Percentiles rank a stretch among this genome's conserved stretches.
Conservation (phyloP, 2,888 invertebrate species). For the Helleia helle region DNA sequence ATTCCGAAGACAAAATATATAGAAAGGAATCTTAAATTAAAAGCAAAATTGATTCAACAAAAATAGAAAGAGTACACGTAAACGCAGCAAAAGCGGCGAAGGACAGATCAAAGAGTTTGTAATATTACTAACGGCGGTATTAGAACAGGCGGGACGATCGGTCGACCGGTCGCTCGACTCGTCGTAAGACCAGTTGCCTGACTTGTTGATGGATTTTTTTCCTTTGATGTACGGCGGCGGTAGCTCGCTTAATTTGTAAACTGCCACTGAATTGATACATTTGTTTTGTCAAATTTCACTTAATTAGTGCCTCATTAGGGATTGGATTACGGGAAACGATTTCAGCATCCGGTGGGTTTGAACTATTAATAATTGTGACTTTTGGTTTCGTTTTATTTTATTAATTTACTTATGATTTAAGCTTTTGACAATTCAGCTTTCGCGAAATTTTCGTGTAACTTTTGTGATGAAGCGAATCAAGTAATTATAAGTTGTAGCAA, state of each 20-base stretch:
- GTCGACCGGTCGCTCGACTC: constrained; percentile 21
- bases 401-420: no score
- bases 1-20: no score
- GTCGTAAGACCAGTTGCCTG: constrained; percentile 26
- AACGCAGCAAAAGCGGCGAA: constrained; percentile 12
- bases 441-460: no score
- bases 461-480: no score
- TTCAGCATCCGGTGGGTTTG: neutral
- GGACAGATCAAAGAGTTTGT: constrained; percentile 28
- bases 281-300: constrained; percentile 3
- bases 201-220: constrained; percentile 11
- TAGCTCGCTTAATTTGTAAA: constrained; percentile 20
- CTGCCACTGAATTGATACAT: constrained; percentile 6
- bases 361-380: no score
- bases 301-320: neutral
- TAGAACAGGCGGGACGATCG: constrained; percentile 31
- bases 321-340: neutral
- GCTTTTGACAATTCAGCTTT: no score
- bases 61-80: neutral
- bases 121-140: constrained; percentile 32
- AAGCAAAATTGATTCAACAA: neutral
- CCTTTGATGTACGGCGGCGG: neutral
- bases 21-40: no score
- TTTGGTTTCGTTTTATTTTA: no score
- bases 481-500: no score